phyloP scores from a whole-genome alignment of 92 coral and sea anemone species.

The Umimayanthus chanpuru region DNA sequence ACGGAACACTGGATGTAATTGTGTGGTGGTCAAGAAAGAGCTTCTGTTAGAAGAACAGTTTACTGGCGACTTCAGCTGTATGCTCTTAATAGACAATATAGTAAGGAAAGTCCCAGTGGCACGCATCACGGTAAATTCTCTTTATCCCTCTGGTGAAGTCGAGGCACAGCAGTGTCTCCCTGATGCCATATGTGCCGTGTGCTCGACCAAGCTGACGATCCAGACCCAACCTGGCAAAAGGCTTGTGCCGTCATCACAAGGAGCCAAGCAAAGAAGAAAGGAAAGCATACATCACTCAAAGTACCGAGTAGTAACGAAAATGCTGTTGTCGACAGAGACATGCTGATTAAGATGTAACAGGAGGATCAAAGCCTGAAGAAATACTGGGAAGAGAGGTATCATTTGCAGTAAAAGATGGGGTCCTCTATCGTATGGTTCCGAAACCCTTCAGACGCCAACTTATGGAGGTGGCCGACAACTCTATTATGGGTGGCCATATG shows the following conservation, averaged over 20 bases:
- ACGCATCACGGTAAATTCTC: constrained; percentile 45
- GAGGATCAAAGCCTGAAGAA: constrained; percentile 4
- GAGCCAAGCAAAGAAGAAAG: background rate
- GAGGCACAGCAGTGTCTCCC: constrained; percentile 62
- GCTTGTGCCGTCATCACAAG: constrained; percentile 31
- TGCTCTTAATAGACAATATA: constrained; percentile 59
- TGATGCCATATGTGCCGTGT: constrained; percentile 14
- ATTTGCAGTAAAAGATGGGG: constrained; percentile 47
- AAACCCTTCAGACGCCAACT: constrained; percentile 37
- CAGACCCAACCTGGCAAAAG: constrained; percentile 45
- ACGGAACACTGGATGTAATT: too few species aligned
- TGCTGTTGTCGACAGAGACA: background rate
- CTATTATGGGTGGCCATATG: constrained; percentile 60
- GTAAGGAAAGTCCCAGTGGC: constrained; percentile 63
- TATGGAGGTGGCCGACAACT: constrained; percentile 23
- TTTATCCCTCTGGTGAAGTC: constrained; percentile 53
- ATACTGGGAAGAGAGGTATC: constrained; percentile 38
- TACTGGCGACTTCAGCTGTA: background rate
- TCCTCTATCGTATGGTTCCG: constrained; percentile 42
- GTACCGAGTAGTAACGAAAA: too few species aligned
- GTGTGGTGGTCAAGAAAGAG: too few species aligned
- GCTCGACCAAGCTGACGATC: constrained; percentile 41
- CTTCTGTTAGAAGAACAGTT: too few species aligned
- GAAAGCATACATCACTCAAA: too few species aligned
- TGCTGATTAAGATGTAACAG: background rate